A percentile compares a stretch with the other conserved stretches of the same genome.
phyloP scores from a whole-genome alignment of 2,888 invertebrate genomes.

The Brachylomia viminalis region DNA sequence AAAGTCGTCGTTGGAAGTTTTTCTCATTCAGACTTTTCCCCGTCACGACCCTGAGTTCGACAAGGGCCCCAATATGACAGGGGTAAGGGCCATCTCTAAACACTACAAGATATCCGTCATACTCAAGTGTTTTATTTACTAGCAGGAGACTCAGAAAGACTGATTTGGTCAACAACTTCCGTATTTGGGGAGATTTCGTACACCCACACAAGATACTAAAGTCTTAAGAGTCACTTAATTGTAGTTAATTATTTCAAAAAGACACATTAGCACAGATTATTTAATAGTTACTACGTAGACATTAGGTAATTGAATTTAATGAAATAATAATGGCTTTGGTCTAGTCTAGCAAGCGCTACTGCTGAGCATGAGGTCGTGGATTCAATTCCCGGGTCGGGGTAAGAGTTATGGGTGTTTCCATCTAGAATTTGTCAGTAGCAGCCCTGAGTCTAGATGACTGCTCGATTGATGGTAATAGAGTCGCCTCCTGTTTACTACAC shows the following conservation, averaged over 20 bases:
- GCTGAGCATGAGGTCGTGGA: no score
- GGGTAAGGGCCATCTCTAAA: conserved; percentile 8
- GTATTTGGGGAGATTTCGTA: neutral
- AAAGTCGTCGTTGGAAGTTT: no score
- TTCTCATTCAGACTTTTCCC: neutral
- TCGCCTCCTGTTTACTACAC: no score
- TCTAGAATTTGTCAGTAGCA: no score
- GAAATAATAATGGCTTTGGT: neutral
- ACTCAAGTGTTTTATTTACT: conserved; percentile 17
- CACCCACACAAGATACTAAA: neutral
- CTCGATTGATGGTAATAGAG: no score
- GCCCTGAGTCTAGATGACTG: no score
- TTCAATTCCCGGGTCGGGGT: no score
- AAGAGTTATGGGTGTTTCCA: no score
- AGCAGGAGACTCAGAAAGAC: neutral
- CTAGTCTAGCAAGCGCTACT: no score
- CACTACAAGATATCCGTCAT: conserved; percentile 26
- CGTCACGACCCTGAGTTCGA: neutral
- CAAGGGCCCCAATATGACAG: conserved; percentile 18
- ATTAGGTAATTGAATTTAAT: neutral
- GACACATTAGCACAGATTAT: no score
- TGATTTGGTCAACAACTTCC: conserved; percentile 27
- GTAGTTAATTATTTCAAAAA: neutral
- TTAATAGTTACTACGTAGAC: no score
- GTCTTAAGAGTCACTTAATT: neutral